Evolutionary conservation across 2,113 vertebrate species (phyloP).

Genomic region (Halichoerus grypus): DNA sequence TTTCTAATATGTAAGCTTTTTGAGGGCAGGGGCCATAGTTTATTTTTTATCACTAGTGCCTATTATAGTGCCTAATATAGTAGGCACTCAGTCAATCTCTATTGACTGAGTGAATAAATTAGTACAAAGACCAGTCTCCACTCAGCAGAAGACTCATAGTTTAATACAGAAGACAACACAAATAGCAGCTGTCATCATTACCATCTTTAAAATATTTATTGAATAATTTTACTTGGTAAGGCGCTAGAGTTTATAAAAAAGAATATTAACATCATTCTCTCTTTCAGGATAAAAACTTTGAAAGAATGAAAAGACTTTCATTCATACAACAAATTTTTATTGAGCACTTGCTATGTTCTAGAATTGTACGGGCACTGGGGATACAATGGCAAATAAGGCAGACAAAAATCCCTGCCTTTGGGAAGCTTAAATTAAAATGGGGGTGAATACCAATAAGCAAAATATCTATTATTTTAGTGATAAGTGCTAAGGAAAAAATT

Average conservation of each 20-base stretch:
- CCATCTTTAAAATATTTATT: not conserved
- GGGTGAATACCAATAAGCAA: not conserved
- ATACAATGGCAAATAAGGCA: not conserved
- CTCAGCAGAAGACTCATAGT: not conserved
- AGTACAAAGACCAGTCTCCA: not conserved
- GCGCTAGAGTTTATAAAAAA: not conserved
- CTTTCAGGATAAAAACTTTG: conserved; percentile 32
- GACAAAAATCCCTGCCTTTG: not conserved
- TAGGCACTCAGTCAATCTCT: not conserved
- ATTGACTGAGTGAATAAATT: not conserved
- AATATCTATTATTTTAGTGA: not conserved
- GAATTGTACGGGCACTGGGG: not conserved
- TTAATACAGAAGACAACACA: not conserved
- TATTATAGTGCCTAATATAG: not conserved
- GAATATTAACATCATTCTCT: not conserved
- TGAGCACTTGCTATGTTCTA: not conserved
- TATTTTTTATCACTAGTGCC: not conserved
- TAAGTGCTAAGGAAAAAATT: conserved; percentile 26
- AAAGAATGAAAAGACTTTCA: not conserved
- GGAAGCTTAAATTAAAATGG: not conserved
- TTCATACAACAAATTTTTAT: not conserved
- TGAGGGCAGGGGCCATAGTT: not conserved
- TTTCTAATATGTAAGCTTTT: conserved; percentile 32
- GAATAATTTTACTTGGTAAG: conserved; percentile 37
- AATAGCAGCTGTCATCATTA: not conserved